Evolutionary conservation across 2,113 vertebrate species (phyloP).

Genomic region (Rallus limicola): DNA sequence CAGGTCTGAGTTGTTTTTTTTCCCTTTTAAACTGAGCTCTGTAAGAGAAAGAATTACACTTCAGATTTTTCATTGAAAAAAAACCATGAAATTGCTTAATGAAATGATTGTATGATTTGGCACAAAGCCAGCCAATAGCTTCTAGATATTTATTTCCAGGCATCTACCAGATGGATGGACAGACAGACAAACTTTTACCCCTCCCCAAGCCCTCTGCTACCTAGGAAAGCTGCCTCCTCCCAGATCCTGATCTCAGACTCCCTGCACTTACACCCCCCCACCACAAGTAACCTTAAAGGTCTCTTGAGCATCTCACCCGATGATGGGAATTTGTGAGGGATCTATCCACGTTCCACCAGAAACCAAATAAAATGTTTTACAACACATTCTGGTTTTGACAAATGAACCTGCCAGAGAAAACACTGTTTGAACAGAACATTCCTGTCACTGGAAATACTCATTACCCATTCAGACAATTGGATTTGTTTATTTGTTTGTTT

Average conservation of each 20-base stretch:
- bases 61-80: not conserved
- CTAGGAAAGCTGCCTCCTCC: not conserved
- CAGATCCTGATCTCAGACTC: not conserved
- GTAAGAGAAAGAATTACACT: not conserved
- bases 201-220: not conserved
- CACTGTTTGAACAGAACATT: not conserved
- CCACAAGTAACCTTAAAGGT: not conserved
- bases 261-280: not conserved
- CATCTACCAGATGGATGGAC: not conserved
- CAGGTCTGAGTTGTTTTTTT: not conserved
- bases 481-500: not conserved
- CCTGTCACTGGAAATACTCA: not conserved
- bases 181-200: not conserved
- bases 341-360: not conserved
- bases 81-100: not conserved
- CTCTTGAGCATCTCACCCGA: not conserved
- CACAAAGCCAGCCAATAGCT: not conserved
- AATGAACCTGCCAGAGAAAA: not conserved
- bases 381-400: not conserved
- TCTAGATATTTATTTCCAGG: not conserved
- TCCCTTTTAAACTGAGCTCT: not conserved
- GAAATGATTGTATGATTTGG: not conserved
- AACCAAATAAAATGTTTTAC: not conserved
- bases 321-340: not conserved
- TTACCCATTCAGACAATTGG: not conserved